Base-by-base conservation (phyloP, 1,140 invertebrate genomes). In the Ostrea edulis region DNA sequence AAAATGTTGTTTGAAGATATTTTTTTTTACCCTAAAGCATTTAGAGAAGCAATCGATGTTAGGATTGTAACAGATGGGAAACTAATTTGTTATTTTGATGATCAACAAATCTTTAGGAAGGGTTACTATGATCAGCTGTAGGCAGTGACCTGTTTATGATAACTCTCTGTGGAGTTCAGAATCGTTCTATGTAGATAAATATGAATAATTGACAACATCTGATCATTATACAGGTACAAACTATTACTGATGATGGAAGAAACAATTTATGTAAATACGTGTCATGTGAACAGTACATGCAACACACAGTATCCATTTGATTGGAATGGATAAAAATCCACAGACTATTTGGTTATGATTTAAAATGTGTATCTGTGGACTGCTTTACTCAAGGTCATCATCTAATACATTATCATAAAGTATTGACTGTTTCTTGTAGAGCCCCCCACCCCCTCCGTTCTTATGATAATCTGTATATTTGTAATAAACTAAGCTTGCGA, bases 161-260 rank as follows among this genome's bases (percentile, higher is more conserved):
- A 55, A 55, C 14, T 3, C 54, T 55, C 2, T 8, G 11, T 35
- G 11, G 68, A 77, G 68, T 29, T 77, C 68, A 77, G 35, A 44
- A 44, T 44, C 1, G 2, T 44, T 77, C 68, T 12, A 12, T 7
- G 12, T 29, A 71, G 68, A 71, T 25, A 71, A 35, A 71, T 71
- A 29, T 71, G 68, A 71, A 71, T 71, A 25, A 71, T 71, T 71
- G 22, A 35, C 68, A 29, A 71, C 68, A 71, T 11, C 12, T 71
- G 68, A 71, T 71, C 22, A 29, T 7, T 71, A 8, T 22, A 35
- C 68, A 71, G 68, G 9, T 35, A 71, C 68, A 29, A 14, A 9
- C 22, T n/a, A 9, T 12, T 35, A 71, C 22, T 11, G 20, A 58
- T 58, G 55, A 14, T 58, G 55, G 14, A 58, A 29, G 22, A 29